A percentile compares a stretch with the other conserved stretches of the same genome.
These are phyloP conservation scores for Apeltes quadracus DNA, from an alignment of 2,113 vertebrate species.

Conservation along the genomic window DNA sequence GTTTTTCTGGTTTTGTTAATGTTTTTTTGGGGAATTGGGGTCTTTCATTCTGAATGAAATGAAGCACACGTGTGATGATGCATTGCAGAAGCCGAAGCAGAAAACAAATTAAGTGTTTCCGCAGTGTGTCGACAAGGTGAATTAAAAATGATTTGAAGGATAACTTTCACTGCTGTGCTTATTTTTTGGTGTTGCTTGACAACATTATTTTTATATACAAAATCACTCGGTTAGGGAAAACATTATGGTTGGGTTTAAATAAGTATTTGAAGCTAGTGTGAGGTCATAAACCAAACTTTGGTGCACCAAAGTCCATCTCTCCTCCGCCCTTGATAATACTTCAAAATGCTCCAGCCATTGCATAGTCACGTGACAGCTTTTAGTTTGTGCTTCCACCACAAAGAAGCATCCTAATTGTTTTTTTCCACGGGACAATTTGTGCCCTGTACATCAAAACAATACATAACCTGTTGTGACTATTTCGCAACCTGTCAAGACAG, in stretches of 20 bases:
- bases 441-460: neutral
- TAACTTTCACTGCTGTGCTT: conserved; percentile 19
- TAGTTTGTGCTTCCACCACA: neutral
- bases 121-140: neutral
- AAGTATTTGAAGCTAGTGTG: neutral
- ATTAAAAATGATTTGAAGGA: conserved; percentile 7
- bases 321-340: too few species aligned
- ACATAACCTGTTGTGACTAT: neutral
- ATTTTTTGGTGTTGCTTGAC: neutral
- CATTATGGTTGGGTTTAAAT: neutral
- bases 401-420: neutral
- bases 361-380: neutral
- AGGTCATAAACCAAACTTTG: neutral
- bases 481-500: neutral
- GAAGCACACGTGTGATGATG: neutral
- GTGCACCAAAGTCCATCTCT: too few species aligned
- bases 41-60: neutral
- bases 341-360: neutral
- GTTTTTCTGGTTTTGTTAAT: neutral
- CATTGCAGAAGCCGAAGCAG: neutral
- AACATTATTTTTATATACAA: neutral
- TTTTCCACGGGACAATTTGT: neutral
- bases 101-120: neutral
- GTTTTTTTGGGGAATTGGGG: too few species aligned
- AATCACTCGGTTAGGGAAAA: neutral